Conservation (phyloP, 1,140 invertebrate genomes). For the Cotesia vestalis region DNA sequence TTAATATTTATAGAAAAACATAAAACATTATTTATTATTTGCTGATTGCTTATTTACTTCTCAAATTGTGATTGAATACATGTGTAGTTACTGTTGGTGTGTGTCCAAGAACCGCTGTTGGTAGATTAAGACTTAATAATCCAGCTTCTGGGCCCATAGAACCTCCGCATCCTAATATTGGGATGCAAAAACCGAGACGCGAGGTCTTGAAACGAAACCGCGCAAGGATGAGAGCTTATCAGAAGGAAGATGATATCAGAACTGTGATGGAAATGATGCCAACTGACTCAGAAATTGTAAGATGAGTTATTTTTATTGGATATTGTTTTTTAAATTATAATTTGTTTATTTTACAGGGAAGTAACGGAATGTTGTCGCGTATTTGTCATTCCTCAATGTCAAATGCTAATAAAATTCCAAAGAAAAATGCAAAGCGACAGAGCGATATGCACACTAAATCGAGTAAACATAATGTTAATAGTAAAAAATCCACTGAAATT, state of each 20-base stretch:
- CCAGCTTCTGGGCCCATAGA: conserved; percentile 41
- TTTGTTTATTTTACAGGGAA: conserved; percentile 43
- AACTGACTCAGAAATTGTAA: conserved; percentile 55
- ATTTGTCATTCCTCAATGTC: conserved; percentile 7
- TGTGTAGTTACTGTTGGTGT: conserved; percentile 29
- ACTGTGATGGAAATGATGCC: conserved; percentile 61
- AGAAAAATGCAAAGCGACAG: conserved; percentile 33
- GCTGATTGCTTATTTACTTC: neutral
- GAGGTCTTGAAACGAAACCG: conserved; percentile 37
- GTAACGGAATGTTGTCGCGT: conserved; percentile 35
- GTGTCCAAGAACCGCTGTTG: neutral
- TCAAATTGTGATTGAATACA: neutral
- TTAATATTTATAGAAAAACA: conserved; percentile 14
- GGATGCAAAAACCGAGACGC: conserved; percentile 37
- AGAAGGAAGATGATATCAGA: conserved; percentile 60
- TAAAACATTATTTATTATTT: conserved; percentile 2
- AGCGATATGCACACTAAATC: conserved; percentile 31
- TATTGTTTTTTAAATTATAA: no score
- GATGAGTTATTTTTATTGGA: no score
- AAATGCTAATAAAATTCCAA: conserved; percentile 12
- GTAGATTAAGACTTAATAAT: conserved; percentile 33
- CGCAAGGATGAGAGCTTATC: conserved; percentile 44
- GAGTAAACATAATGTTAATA: conserved; percentile 17
- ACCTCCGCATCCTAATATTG: conserved; percentile 41
- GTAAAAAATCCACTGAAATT: neutral